These are phyloP conservation scores for Sparus aurata DNA, from an alignment of 2,797 vertebrate genomes.

Conservation along the genomic window DNA sequence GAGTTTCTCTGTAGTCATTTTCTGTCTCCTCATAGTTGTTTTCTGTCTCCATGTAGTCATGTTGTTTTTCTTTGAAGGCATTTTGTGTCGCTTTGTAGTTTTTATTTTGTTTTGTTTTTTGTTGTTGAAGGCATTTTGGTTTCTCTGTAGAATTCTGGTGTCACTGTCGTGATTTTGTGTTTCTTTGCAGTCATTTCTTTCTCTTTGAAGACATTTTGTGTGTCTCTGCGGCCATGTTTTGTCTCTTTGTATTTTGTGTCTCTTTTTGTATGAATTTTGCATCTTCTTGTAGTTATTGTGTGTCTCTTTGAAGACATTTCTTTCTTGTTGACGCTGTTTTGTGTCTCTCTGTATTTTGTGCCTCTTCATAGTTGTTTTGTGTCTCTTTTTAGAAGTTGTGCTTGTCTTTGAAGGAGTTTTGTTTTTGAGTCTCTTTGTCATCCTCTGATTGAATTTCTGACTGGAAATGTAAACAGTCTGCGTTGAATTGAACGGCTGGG, in stretches of 20 bases:
- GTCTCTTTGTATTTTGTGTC: neutral
- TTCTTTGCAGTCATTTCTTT: neutral
- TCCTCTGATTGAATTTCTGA: constrained; percentile 8
- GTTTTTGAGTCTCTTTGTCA: neutral
- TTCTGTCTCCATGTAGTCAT: neutral
- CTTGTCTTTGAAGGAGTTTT: neutral
- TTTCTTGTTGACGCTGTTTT: neutral
- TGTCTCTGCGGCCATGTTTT: neutral
- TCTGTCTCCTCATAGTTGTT: neutral
- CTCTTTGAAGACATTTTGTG: neutral
- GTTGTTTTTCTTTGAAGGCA: neutral
- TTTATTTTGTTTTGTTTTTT: neutral
- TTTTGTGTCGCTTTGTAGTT: neutral
- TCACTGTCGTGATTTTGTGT: neutral
- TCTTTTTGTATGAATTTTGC: neutral
- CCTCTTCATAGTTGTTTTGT: neutral
- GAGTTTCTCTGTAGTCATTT: neutral
- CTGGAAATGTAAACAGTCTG: neutral
- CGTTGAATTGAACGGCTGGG: neutral
- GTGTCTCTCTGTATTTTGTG: neutral
- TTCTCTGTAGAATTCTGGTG: neutral
- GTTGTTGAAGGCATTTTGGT: neutral
- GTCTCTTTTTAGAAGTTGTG: neutral
- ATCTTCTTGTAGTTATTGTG: neutral
- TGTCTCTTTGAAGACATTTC: neutral